phyloP scores from a whole-genome alignment of 2,888 invertebrate genomes.

The Epinotia brunnichana region DNA sequence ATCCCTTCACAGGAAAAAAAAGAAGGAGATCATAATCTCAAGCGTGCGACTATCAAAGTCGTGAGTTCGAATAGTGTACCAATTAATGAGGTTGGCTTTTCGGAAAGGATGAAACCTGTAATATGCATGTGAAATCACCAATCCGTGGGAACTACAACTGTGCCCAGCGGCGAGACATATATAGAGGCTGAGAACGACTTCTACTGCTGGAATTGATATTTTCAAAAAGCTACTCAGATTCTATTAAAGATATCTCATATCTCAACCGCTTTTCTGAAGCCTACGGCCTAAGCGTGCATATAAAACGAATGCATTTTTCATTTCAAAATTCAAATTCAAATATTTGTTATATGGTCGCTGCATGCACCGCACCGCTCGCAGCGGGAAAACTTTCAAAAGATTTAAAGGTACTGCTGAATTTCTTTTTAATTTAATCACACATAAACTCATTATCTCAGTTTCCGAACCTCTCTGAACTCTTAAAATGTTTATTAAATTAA shows the following conservation, averaged over 20 bases:
- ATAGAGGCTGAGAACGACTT: too few species aligned
- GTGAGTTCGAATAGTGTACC: not conserved
- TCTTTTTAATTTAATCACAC: not conserved
- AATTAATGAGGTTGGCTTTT: not conserved
- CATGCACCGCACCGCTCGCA: too few species aligned
- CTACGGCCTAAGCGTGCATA: too few species aligned
- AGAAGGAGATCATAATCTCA: not conserved
- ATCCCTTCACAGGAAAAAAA: too few species aligned
- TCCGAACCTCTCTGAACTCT: not conserved
- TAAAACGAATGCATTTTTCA: too few species aligned
- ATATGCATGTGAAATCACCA: not conserved
- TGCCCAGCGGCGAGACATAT: too few species aligned
- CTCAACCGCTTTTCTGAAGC: too few species aligned
- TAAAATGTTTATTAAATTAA: constrained; percentile 32
- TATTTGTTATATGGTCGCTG: too few species aligned
- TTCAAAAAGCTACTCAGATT: too few species aligned
- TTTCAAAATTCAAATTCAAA: too few species aligned
- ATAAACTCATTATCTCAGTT: constrained; percentile 5
- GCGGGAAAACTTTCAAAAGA: not conserved
- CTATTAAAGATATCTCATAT: too few species aligned
- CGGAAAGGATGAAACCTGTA: not conserved
- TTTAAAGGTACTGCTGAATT: not conserved
- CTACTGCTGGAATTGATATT: too few species aligned
- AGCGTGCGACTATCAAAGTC: not conserved
- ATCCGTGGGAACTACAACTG: not conserved